These are phyloP conservation scores for Gobionotothen gibberifrons DNA, from an alignment of 2,797 vertebrate species.

Conservation along the genomic window DNA sequence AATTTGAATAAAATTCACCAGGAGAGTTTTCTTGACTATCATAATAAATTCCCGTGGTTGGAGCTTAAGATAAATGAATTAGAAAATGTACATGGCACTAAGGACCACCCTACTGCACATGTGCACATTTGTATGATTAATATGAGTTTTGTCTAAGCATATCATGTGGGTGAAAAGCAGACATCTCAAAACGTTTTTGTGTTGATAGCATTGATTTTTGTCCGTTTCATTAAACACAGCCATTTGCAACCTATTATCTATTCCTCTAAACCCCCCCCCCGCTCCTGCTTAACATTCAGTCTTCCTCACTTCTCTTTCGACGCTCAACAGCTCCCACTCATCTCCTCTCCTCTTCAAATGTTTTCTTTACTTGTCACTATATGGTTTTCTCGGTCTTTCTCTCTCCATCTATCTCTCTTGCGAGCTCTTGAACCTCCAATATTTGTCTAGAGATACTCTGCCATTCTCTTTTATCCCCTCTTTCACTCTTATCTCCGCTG, in stretches of 20 bases:
- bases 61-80: too few species aligned
- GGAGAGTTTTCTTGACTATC: too few species aligned
- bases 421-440: constrained; percentile 68
- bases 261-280: constrained; percentile 16
- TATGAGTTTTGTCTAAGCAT: background rate
- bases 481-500: constrained; percentile 30
- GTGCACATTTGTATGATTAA: background rate
- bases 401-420: constrained; percentile 55
- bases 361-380: constrained; percentile 49
- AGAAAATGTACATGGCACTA: too few species aligned
- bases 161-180: background rate
- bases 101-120: too few species aligned
- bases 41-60: too few species aligned
- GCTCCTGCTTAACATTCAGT: constrained; percentile 63
- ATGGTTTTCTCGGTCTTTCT: constrained; percentile 38
- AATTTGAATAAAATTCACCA: too few species aligned
- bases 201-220: constrained; percentile 3
- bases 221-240: constrained; percentile 28
- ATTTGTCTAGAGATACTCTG: constrained; percentile 66
- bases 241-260: constrained; percentile 28
- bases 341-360: constrained; percentile 65
- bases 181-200: background rate
- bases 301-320: constrained; percentile 60
- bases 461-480: constrained; percentile 59
- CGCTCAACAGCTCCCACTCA: constrained; percentile 60